These are phyloP conservation scores for Sinonovacula constricta DNA, from an alignment of 1,140 invertebrate species.

Conservation along the genomic window DNA sequence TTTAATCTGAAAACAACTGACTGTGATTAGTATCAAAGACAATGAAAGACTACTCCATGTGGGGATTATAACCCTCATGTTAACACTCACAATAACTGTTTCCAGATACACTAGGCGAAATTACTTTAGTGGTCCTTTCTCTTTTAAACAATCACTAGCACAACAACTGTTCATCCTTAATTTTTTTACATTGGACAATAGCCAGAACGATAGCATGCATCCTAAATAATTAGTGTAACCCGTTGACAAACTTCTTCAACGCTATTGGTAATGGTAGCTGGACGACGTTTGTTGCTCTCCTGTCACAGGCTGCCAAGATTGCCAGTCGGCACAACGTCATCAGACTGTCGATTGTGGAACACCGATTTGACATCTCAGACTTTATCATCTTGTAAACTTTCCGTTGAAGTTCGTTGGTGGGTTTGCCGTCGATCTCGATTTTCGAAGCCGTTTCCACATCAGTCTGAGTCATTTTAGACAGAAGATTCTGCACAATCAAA, in stretches of 20 bases:
- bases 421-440: constrained; percentile 22
- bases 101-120: no score
- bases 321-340: constrained; percentile 35
- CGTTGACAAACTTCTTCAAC: constrained; percentile 40
- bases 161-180: no score
- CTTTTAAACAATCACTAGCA: no score
- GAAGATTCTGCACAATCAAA: constrained; percentile 11
- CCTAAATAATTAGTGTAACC: no score
- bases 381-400: constrained; percentile 36
- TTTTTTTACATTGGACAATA: no score
- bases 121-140: no score
- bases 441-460: constrained; percentile 9
- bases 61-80: no score
- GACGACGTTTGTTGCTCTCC: constrained; percentile 29
- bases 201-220: no score
- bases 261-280: constrained; percentile 48
- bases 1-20: no score
- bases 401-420: constrained; percentile 10
- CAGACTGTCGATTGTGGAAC: background rate
- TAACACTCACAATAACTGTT: no score
- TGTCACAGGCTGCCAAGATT: constrained; percentile 43
- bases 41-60: no score
- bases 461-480: constrained; percentile 18
- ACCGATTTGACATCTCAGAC: constrained; percentile 9
- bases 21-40: no score